A percentile compares a stretch with the other conserved stretches of the same genome.
Evolutionary conservation across 2,797 vertebrate genomes (phyloP).

Genomic region (Tinamus major): DNA sequence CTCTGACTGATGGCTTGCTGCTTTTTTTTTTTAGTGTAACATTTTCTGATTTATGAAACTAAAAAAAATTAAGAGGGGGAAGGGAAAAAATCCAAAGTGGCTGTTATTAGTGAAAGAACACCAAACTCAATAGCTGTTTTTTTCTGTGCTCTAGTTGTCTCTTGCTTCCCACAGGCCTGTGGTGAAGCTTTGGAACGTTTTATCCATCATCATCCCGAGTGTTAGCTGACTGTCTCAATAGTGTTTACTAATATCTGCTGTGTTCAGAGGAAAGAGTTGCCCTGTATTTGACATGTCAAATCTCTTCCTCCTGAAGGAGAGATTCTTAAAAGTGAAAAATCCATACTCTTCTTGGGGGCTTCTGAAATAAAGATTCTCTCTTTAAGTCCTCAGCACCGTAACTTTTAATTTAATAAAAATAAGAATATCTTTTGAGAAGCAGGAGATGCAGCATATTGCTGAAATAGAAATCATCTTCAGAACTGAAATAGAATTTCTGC

Average conservation of each 20-base stretch:
- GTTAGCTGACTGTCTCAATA: background rate
- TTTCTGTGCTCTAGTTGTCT: background rate
- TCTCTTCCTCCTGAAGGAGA: conserved; percentile 2
- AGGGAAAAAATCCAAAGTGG: conserved; percentile 5
- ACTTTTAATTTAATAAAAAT: background rate
- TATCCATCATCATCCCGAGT: conserved; percentile 1
- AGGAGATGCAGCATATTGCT: background rate
- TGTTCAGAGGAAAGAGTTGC: background rate
- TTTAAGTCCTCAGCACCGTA: background rate
- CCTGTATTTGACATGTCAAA: conserved; percentile 15
- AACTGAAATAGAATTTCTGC: background rate
- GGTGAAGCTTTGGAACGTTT: conserved; percentile 30
- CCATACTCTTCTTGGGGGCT: rapidly evolving
- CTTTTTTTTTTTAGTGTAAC: conserved; percentile 52
- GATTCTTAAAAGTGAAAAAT: background rate
- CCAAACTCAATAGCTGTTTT: background rate
- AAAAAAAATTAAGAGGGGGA: conserved; percentile 2
- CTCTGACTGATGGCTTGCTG: conserved; percentile 73
- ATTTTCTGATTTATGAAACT: conserved; percentile 48
- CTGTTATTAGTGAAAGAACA: background rate
- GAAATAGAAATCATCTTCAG: background rate
- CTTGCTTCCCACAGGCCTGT: background rate
- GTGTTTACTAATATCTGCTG: conserved; percentile 14
- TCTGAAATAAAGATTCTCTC: background rate
- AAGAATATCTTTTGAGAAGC: background rate